These are phyloP conservation scores for Rhinopomastus cyanomelas DNA, from an alignment of 2,113 vertebrate species.

Conservation along the genomic window DNA sequence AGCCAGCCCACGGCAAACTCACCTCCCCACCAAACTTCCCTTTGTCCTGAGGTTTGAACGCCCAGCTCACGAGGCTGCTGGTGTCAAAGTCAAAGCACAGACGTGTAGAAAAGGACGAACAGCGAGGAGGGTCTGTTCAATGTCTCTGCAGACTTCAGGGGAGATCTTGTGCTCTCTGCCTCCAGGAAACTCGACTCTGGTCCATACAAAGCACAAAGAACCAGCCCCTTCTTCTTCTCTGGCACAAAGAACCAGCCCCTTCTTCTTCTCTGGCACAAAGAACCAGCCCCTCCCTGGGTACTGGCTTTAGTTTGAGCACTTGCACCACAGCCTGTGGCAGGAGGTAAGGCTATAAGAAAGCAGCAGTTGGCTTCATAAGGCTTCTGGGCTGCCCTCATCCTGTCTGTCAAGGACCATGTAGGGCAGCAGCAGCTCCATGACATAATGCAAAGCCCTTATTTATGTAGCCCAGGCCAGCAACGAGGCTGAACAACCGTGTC, in stretches of 20 bases:
- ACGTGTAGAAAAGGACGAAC: conserved; percentile 23
- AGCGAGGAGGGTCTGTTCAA: conserved; percentile 52
- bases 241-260: no score
- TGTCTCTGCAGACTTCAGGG: conserved; percentile 8
- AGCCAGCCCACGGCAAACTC: conserved; percentile 45
- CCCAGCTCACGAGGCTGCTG: conserved; percentile 1
- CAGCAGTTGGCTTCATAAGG: conserved; percentile 8
- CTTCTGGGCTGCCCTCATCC: background rate
- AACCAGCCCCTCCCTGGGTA: background rate
- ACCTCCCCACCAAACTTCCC: conserved; percentile 18
- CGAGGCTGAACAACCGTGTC: background rate
- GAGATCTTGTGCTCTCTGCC: conserved; percentile 48
- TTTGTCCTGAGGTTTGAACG: conserved; percentile 4
- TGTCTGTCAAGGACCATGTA: background rate
- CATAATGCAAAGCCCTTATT: background rate
- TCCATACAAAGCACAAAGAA: conserved; percentile 38
- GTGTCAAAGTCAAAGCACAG: conserved; percentile 51
- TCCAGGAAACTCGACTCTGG: conserved; percentile 44
- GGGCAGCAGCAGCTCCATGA: background rate
- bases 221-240: no score
- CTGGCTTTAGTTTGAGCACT: conserved; percentile 30
- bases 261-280: no score
- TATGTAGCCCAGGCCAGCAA: background rate
- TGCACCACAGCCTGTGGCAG: background rate
- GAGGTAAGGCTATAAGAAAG: background rate